phyloP scores from a whole-genome alignment of 2,113 vertebrate genomes.

The Melanerpes aurifrons region DNA sequence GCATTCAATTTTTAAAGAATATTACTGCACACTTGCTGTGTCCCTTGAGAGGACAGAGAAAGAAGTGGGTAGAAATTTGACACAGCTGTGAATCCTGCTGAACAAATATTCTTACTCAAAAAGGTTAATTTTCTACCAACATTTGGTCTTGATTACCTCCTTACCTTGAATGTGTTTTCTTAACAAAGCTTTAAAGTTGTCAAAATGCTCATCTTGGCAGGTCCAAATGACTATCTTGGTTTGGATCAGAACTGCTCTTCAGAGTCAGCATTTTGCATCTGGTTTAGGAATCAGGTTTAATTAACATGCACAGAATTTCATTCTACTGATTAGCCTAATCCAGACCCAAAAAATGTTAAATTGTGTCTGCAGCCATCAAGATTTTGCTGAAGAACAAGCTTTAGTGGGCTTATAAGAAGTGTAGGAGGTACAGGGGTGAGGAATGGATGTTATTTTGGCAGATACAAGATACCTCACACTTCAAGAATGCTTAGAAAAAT shows the following conservation, averaged over 20 bases:
- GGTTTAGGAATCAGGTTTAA: neutral
- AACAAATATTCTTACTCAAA: neutral
- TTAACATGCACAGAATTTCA: neutral
- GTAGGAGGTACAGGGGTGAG: too few relatives aligned
- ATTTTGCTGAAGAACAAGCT: neutral
- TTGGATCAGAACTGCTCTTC: neutral
- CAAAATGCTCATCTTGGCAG: neutral
- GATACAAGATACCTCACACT: neutral
- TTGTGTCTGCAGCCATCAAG: neutral
- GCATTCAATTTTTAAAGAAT: neutral
- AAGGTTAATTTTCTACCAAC: neutral
- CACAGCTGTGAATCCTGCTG: neutral
- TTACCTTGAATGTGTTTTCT: neutral
- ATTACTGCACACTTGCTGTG: neutral
- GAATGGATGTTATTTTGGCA: neutral
- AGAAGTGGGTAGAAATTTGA: neutral
- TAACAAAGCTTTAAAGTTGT: neutral
- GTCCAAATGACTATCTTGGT: neutral
- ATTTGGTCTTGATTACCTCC: neutral
- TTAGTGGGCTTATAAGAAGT: neutral
- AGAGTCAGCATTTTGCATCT: neutral
- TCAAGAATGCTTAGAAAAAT: neutral
- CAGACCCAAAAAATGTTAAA: neutral
- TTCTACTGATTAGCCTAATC: neutral
- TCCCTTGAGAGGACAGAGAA: neutral